A percentile compares a stretch with the other conserved stretches of the same genome.
Evolutionary conservation across 2,888 invertebrate genomes (phyloP).

Genomic region (Nomada flava): DNA sequence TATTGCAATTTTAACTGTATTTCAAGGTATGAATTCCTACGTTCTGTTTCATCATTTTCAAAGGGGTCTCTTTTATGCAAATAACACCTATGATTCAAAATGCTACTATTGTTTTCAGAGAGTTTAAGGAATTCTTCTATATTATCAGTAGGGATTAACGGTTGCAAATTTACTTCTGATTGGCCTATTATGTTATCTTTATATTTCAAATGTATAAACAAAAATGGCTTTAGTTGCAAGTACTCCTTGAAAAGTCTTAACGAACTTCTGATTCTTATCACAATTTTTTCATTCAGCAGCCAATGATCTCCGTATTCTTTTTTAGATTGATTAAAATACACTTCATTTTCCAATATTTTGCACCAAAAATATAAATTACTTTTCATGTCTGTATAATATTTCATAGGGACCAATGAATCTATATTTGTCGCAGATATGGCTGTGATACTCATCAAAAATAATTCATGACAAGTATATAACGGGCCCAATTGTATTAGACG

Average conservation of each 20-base stretch:
- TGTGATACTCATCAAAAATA: slow-evolving; percentile 86
- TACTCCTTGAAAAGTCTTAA: slow-evolving; percentile 84
- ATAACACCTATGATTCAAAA: slow-evolving; percentile 82
- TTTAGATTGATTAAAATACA: slow-evolving; percentile 78
- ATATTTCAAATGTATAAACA: slow-evolving; percentile 84
- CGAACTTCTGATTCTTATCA: slow-evolving; percentile 84
- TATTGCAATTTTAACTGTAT: slow-evolving; percentile 85
- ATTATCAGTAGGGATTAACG: slow-evolving; percentile 85
- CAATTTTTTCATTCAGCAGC: slow-evolving; percentile 85
- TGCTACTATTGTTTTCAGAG: slow-evolving; percentile 82
- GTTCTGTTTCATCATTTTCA: slow-evolving; percentile 38
- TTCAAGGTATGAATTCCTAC: slow-evolving; percentile 84
- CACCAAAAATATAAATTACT: slow-evolving; percentile 76
- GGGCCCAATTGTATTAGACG: slow-evolving; percentile 82
- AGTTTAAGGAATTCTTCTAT: slow-evolving; percentile 82
- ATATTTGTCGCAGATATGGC: slow-evolving; percentile 86
- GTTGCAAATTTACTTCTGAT: slow-evolving; percentile 85
- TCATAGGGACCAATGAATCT: slow-evolving; percentile 83
- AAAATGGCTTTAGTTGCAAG: slow-evolving; percentile 85
- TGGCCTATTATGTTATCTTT: slow-evolving; percentile 83
- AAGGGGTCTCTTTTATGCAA: slow-evolving; percentile 66
- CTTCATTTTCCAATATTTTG: slow-evolving; percentile 78
- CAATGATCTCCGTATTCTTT: slow-evolving; percentile 78
- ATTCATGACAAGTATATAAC: slow-evolving; percentile 74
- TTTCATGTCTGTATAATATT: slow-evolving; percentile 56